phyloP scores from a whole-genome alignment of 2,797 vertebrate species.

The Epinephelus awoara region DNA sequence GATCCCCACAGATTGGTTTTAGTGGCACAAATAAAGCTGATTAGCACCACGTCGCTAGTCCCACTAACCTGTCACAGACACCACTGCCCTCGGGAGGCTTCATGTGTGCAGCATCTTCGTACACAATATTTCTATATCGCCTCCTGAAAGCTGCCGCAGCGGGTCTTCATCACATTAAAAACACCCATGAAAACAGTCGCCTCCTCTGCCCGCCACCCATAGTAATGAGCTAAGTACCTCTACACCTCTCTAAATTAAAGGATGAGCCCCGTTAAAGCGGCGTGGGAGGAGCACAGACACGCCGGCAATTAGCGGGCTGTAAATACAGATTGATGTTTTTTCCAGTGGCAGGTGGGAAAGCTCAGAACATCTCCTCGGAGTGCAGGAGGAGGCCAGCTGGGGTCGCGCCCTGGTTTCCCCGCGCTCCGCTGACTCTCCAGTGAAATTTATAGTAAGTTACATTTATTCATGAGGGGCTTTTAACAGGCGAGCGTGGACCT shows the following conservation, averaged over 20 bases:
- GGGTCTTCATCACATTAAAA: neutral
- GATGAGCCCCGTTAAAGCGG: neutral
- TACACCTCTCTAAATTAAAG: conserved; percentile 7
- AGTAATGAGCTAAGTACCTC: conserved; percentile 6
- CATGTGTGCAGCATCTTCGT: no score
- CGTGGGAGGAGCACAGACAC: conserved; percentile 11
- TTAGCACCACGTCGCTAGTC: conserved; percentile 87
- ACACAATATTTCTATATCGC: no score
- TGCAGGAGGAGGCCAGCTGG: neutral
- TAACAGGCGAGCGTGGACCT: neutral
- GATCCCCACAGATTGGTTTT: conserved; percentile 93
- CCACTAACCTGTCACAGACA: conserved; percentile 86
- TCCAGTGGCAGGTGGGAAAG: conserved; percentile 29
- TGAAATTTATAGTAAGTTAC: neutral
- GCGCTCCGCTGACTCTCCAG: neutral
- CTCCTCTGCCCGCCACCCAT: neutral
- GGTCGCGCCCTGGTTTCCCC: conserved; percentile 12
- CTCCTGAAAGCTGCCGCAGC: neutral
- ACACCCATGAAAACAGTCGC: neutral
- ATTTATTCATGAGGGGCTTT: conserved; percentile 28
- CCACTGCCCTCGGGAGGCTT: conserved; percentile 73
- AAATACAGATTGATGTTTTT: conserved; percentile 14
- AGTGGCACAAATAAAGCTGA: conserved; percentile 93
- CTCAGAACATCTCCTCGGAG: conserved; percentile 1
- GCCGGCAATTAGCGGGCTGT: neutral